Base-by-base conservation (phyloP, 2,113 vertebrate species). In the Pyxicephalus adspersus region DNA sequence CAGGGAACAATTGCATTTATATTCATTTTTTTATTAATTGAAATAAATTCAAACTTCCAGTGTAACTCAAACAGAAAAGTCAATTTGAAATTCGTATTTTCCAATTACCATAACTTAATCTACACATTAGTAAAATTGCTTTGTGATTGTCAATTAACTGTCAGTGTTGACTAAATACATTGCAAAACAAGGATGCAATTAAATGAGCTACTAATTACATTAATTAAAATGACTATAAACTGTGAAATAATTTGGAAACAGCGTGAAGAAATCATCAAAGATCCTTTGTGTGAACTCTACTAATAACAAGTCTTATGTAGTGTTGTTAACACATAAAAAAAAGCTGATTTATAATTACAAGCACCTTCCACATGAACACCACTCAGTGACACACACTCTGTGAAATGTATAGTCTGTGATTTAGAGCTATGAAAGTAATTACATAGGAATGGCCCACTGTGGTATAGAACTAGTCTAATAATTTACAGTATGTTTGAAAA, bases 141-240 rank as follows among this genome's bases (percentile, higher is more conserved):
- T 78, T 57, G 52, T 58, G 76, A 78, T 34, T 67, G 64, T 58
- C 64, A 78, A 26, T 78, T 78, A 58, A 55, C 52, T 68, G 26
- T 77, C 76, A 78, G 64, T 57, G 34, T 78, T 78, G 76, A 78
- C 76, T 66, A 78, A 55, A 67, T 78, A 77, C 63, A 67, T 67
- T 28, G 22, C n/a, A 38, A 78, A 78, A 67, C 63, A 58, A 22
- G 64, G 67, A 66, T 65, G 51, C 63, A 66, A 77, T 66, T 57
- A 52, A 78, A 67, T 65, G 26, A 78, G 57, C 76, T 78, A 25
- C 52, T 78, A 67, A 78, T 78, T 78, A 68, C 51, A 68, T 19
- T 55, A 78, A 78, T 68, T 78, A 66, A 25, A 78, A 68, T 22
- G 0, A 26, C 64, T 65, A 15, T 23, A 78, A 66, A 58, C 50